These are phyloP conservation scores for Pleuronectes platessa DNA, from an alignment of 2,113 vertebrate species.

Conservation along the genomic window DNA sequence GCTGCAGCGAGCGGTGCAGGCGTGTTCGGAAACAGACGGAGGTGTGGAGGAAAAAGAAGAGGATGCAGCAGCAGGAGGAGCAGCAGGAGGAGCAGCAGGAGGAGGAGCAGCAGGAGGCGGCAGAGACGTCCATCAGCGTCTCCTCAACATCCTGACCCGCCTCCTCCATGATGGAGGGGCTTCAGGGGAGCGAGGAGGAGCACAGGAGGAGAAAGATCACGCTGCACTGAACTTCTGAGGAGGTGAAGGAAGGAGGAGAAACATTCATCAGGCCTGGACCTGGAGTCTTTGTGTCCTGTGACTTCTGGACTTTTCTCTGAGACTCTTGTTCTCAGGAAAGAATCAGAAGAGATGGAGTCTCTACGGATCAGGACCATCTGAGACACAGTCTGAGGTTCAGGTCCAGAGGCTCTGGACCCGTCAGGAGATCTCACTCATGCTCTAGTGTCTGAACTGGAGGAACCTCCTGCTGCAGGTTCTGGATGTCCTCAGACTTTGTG, in stretches of 20 bases:
- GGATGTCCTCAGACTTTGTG: too few relatives aligned
- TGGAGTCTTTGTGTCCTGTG: too few relatives aligned
- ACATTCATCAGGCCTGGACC: too few relatives aligned
- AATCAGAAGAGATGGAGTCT: too few relatives aligned
- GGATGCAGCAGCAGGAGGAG: conserved; percentile 22
- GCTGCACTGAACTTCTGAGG: conserved; percentile 75
- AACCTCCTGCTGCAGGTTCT: too few relatives aligned
- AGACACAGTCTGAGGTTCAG: too few relatives aligned
- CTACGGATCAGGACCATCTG: too few relatives aligned
- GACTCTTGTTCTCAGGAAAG: too few relatives aligned
- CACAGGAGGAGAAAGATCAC: conserved; percentile 54
- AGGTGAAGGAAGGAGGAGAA: neutral
- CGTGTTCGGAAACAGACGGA: conserved; percentile 81
- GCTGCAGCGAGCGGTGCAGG: conserved; percentile 87
- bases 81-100: conserved; percentile 14
- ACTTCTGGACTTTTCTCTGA: too few relatives aligned
- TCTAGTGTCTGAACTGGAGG: too few relatives aligned
- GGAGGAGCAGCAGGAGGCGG: conserved; percentile 24
- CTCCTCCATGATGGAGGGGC: conserved; percentile 84
- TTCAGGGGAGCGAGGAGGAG: conserved; percentile 63
- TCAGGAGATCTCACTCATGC: too few relatives aligned
- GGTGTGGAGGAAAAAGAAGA: conserved; percentile 12
- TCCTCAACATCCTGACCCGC: conserved; percentile 83
- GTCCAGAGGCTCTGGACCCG: too few relatives aligned
- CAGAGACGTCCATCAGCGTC: conserved; percentile 60